A percentile compares a stretch with the other conserved stretches of the same genome.
Conservation (phyloP, 2,888 invertebrate genomes). For the Ligdia adustata region DNA sequence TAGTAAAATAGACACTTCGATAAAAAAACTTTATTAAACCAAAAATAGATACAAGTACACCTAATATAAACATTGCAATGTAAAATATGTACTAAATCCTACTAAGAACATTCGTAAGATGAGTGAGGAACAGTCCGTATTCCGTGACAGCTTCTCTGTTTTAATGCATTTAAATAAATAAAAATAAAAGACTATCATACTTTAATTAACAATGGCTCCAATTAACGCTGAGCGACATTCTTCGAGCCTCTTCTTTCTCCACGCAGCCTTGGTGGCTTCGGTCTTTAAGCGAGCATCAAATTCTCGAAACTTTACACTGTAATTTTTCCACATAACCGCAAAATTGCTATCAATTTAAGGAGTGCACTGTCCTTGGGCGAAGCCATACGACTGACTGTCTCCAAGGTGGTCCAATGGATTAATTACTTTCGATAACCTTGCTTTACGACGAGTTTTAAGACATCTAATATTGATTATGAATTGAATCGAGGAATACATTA, state of each 20-base stretch:
- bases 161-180: too few species aligned
- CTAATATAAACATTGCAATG: too few species aligned
- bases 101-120: too few species aligned
- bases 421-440: conserved; percentile 69
- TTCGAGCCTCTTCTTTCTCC: background rate
- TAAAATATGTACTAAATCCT: too few species aligned
- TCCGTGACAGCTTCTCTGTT: too few species aligned
- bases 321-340: conserved; percentile 41
- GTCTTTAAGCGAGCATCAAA: conserved; percentile 29
- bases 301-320: conserved; percentile 38
- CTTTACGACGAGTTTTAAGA: conserved; percentile 37
- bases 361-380: conserved; percentile 52
- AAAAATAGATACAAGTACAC: too few species aligned
- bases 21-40: too few species aligned
- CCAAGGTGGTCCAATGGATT: conserved; percentile 61
- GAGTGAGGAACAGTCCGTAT: too few species aligned
- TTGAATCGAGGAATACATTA: conserved; percentile 52
- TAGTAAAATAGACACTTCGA: too few species aligned
- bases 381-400: conserved; percentile 56
- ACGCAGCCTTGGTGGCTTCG: background rate
- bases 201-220: background rate
- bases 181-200: too few species aligned
- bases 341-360: conserved; percentile 34
- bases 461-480: conserved; percentile 39
- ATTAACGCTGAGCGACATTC: background rate